Evolutionary conservation across 2,113 vertebrate species (phyloP).

Genomic region (Leptocoma aspasia): DNA sequence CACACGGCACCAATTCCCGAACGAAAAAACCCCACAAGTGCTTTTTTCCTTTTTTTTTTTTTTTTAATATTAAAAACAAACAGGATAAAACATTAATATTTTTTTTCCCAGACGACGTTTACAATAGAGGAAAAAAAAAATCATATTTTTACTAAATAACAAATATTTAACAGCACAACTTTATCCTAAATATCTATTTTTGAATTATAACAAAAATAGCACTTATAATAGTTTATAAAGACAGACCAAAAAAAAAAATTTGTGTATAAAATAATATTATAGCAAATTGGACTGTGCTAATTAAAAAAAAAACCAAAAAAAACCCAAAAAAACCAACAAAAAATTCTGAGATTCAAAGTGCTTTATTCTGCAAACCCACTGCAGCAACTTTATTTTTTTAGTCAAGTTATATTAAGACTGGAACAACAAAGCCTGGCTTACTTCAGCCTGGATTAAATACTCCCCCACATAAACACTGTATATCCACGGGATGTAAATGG

Average conservation of each 20-base stretch:
- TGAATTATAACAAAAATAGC: slow-evolving; percentile 99
- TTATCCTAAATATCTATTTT: slow-evolving; percentile 98
- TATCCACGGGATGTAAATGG: not conserved
- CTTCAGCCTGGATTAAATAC: slow-evolving; percentile 51
- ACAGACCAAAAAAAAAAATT: slow-evolving; percentile 69
- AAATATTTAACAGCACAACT: slow-evolving; percentile 96
- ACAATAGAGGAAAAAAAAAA: slow-evolving; percentile 82
- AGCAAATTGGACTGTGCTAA: slow-evolving; percentile 64
- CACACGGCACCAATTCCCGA: slow-evolving; percentile 83
- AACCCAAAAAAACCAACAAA: not conserved
- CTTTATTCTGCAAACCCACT: slow-evolving; percentile 79
- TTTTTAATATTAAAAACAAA: slow-evolving; percentile 88
- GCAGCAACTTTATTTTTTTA: slow-evolving; percentile 64
- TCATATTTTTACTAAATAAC: slow-evolving; percentile 96
- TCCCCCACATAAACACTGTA: not conserved
- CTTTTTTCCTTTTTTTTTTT: slow-evolving; percentile 67
- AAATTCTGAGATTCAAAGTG: slow-evolving; percentile 75
- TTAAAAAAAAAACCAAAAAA: slow-evolving; percentile 23
- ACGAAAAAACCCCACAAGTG: slow-evolving; percentile 85
- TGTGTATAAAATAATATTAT: slow-evolving; percentile 79
- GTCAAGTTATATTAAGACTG: slow-evolving; percentile 76
- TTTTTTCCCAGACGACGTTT: slow-evolving; percentile 83
- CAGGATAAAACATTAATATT: slow-evolving; percentile 92
- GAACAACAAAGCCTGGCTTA: slow-evolving; percentile 43
- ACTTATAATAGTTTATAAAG: slow-evolving; percentile 92